A percentile compares a stretch with the other conserved stretches of the same genome.
Evolutionary conservation across 1,140 invertebrate species (phyloP).

Genomic region (Ctenoplectra terminalis): DNA sequence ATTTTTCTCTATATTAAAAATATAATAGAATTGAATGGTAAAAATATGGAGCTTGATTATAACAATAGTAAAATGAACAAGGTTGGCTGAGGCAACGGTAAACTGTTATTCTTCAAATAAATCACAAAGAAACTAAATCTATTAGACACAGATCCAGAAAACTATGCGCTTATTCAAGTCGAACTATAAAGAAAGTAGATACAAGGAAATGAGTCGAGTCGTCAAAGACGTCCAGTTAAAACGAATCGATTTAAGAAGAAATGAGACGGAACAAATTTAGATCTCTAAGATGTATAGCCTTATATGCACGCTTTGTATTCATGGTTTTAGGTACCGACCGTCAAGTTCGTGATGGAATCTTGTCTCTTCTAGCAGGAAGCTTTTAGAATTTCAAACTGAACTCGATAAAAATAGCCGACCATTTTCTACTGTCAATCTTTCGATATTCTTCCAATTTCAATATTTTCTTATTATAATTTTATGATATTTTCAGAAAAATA

Average conservation of each 20-base stretch:
- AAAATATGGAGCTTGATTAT: no score
- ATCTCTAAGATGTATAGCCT: not conserved
- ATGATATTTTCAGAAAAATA: no score
- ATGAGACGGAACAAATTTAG: slow-evolving; percentile 29
- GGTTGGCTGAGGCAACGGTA: no score
- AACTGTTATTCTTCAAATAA: not conserved
- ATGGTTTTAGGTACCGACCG: slow-evolving; percentile 2
- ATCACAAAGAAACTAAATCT: not conserved
- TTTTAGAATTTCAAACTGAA: not conserved
- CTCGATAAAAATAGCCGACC: not conserved
- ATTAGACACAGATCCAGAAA: not conserved
- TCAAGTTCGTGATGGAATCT: slow-evolving; percentile 4
- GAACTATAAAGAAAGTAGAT: not conserved
- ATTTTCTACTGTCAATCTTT: not conserved
- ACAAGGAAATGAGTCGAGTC: not conserved
- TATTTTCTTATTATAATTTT: no score
- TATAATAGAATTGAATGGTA: no score
- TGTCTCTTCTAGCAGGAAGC: not conserved
- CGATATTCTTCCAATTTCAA: no score
- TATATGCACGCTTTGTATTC: slow-evolving; percentile 12
- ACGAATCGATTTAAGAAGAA: slow-evolving; percentile 25
- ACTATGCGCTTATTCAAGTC: not conserved
- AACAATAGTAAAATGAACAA: no score
- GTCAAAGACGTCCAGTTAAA: not conserved
- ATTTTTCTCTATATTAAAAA: no score